A percentile compares a stretch with the other conserved stretches of the same genome.
phyloP scores from a whole-genome alignment of 2,113 vertebrate genomes.

The Hydrolagus affinis region DNA sequence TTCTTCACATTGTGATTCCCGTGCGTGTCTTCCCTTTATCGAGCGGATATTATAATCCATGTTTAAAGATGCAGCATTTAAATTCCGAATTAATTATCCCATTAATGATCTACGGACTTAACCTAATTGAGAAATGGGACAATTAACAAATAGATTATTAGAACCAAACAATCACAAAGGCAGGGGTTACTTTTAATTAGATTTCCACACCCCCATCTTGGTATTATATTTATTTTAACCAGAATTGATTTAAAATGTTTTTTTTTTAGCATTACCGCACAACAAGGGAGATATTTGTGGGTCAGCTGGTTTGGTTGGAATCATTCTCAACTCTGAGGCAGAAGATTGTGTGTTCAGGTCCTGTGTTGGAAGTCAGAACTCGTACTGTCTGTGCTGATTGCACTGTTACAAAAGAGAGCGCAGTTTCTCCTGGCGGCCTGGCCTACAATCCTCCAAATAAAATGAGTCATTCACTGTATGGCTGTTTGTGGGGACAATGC shows the following conservation, averaged over 20 bases:
- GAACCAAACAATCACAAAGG: neutral
- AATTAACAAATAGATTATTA: neutral
- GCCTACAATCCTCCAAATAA: no score
- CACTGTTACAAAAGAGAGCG: neutral
- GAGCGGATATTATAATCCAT: neutral
- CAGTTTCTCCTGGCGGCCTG: no score
- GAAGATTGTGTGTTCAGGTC: no score
- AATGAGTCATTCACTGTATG: no score
- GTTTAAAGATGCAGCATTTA: neutral
- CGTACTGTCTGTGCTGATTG: neutral
- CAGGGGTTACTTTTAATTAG: neutral
- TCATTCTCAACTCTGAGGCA: no score
- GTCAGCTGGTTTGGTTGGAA: no score
- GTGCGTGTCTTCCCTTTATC: neutral
- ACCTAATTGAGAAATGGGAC: neutral
- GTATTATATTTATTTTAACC: neutral
- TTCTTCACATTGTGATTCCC: neutral
- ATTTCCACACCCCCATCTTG: neutral
- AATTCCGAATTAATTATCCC: neutral
- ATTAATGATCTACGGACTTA: neutral
- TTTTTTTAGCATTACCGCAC: neutral
- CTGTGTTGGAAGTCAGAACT: no score
- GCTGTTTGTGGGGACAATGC: no score
- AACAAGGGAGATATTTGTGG: neutral
- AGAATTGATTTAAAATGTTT: neutral